Evolutionary conservation across 2,113 vertebrate genomes (phyloP), one percentile per base, ranked within the genome.

Genomic region (Ameiurus melas): DNA sequence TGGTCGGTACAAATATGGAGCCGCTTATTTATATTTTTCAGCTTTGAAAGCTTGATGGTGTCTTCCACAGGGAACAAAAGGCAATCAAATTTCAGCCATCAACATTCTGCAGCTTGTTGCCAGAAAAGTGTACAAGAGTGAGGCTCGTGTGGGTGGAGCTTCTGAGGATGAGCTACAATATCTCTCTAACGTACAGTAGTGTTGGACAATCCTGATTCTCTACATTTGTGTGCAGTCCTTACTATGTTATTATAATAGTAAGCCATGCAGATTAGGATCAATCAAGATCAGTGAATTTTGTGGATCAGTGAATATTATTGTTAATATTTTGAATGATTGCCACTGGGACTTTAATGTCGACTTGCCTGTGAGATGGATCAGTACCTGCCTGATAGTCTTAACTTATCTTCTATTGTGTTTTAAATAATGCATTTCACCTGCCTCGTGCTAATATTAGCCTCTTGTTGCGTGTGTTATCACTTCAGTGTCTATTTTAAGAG

Each of bases 401-500:
- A 62, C 33, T 83, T 62, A 12, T 83, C 58, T 12, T 83, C 51
- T 57, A 4, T 57, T 55, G 77, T 55, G 30, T 47, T 82, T 82
- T 82, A 60, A 58, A 82, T 60, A 36, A 10, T 82, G 57, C 1
- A 80, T 0, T 39, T 9, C 80, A 83, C 80, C 57, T 62, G 57
- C 57, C 2, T 62, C 58, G 5, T 85, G 51, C 66, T 55, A 64
- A 22, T 68, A 81, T 39, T 70, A 53, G 20, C 51, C 8, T 75
- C 47, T 0, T 25, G 22, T 17, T 83, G 51, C 33, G 20, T 39
- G 22, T 71, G 53, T 83, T 83, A 53, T 47, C 71, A 22, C 27
- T 58, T 75, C 27, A 20, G 62, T 33, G 5, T 75, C 66, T 83
- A 73, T 87, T 83, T 71, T 71, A 58, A 60, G 86, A 73, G 19